These are phyloP conservation scores for Typhlichthys eigenmanni DNA, from an alignment of 2,797 vertebrate genomes.

Conservation along the genomic window DNA sequence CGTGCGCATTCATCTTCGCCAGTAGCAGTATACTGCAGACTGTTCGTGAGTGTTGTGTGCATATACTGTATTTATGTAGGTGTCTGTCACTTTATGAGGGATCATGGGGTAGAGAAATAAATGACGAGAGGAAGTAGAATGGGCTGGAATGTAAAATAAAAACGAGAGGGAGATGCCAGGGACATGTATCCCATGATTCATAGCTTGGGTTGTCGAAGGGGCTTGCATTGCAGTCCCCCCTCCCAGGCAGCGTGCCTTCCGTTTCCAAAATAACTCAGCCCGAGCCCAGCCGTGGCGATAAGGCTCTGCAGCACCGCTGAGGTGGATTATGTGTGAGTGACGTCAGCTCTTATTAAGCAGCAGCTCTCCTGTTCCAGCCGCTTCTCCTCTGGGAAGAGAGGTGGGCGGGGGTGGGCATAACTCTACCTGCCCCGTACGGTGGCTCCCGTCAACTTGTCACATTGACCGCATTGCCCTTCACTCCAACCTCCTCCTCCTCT, in stretches of 20 bases:
- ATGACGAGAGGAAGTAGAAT: not conserved
- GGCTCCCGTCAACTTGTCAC: too few species aligned
- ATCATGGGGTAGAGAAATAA: not conserved
- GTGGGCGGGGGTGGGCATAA: too few species aligned
- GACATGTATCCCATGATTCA: conserved; percentile 12
- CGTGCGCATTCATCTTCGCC: not conserved
- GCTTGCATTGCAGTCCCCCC: not conserved
- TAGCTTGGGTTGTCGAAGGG: conserved; percentile 10
- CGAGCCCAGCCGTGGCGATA: conserved; percentile 13
- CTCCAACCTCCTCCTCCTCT: too few species aligned
- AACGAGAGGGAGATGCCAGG: not conserved
- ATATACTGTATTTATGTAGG: not conserved
- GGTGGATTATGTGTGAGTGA: conserved; percentile 40
- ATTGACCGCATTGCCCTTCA: too few species aligned
- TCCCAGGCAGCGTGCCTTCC: conserved; percentile 12
- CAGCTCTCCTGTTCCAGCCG: conserved; percentile 2
- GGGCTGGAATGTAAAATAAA: not conserved
- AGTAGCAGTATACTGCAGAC: too few species aligned
- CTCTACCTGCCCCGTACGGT: too few species aligned
- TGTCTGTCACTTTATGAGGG: not conserved
- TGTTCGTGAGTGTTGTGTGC: not conserved
- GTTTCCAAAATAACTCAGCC: conserved; percentile 27
- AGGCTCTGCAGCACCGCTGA: conserved; percentile 32
- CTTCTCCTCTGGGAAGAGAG: not conserved
- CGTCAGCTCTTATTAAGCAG: conserved; percentile 34